Percentiles rank a stretch among this genome's conserved stretches.
Conservation (phyloP, 2,888 invertebrate species). For the Pteria penguin region DNA sequence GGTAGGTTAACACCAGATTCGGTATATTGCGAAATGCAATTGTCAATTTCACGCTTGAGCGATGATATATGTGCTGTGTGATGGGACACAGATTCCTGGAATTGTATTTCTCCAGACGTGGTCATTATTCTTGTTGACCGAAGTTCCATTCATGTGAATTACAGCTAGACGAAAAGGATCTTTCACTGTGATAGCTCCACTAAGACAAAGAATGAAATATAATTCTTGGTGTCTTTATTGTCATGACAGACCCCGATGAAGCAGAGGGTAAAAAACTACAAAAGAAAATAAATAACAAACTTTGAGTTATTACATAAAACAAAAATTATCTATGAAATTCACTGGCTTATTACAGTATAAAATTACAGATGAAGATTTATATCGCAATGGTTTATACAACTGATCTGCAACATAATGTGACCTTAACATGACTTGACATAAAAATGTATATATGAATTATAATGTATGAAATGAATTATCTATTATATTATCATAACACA, state of each 20-base stretch:
- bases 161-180: neutral
- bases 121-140: neutral
- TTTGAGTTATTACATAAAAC: neutral
- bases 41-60: neutral
- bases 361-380: neutral
- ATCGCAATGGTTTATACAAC: neutral
- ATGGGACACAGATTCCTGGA: neutral
- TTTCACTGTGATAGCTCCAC: neutral
- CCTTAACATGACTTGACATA: neutral
- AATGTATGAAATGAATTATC: neutral
- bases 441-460: neutral
- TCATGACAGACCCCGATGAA: neutral
- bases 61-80: neutral
- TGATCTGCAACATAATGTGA: neutral
- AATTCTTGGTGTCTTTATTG: neutral
- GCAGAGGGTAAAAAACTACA: neutral
- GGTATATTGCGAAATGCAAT: neutral
- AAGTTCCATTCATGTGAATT: neutral
- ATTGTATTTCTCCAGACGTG: neutral
- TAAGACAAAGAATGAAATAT: neutral
- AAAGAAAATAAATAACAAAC: neutral
- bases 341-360: neutral
- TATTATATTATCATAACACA: neutral
- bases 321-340: neutral
- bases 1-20: neutral